Evolutionary conservation across 1,140 invertebrate species (phyloP), one percentile per base, ranked within the genome.

Genomic region (Streblospio benedicti): DNA sequence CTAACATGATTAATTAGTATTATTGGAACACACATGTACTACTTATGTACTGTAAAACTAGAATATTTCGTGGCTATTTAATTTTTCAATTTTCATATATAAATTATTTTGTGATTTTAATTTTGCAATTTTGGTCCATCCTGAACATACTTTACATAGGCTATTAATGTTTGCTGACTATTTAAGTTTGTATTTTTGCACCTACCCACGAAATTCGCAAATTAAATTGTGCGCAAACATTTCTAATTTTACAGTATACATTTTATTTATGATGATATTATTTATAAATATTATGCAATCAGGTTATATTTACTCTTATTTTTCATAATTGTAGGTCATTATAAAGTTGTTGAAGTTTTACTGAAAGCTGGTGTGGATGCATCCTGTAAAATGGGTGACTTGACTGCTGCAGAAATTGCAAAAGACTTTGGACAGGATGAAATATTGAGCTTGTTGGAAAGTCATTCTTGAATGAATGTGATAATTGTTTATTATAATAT

Each of bases 331-430:
- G 14, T 59, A 75, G 77, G 77, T 38, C 71, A 75, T 57, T 60
- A 59, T 31, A 67, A 71, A 38, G 64, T 79, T 49, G 75, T 78
- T 4, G 67, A 75, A 44, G 45, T 69, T 25, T 56, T 80, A 23
- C 32, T 80, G 25, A 62, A 66, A 44, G 68, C 70, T 31, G 69
- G 69, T 31, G 76, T 75, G 27, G 68, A 79, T 57, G 60, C 62
- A 0, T 56, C 25, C 3, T 25, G 68, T 12, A 74, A 69, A 52
- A 76, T 76, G 73, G 75, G 69, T n/a, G 62, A 68, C 27, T 51
- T 69, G 5, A 66, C 69, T 9, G 65, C 67, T 33, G 14, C 60
- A n/a, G 72, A 72, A 44, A 68, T 76, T 52, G 75, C 75, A 2
- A 63, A 63, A 60, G 72, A 76, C 47, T 74, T 75, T 66, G 69